A percentile compares a stretch with the other conserved stretches of the same genome.
These are phyloP conservation scores for Podiceps cristatus DNA, from an alignment of 2,113 vertebrate species.

Conservation along the genomic window DNA sequence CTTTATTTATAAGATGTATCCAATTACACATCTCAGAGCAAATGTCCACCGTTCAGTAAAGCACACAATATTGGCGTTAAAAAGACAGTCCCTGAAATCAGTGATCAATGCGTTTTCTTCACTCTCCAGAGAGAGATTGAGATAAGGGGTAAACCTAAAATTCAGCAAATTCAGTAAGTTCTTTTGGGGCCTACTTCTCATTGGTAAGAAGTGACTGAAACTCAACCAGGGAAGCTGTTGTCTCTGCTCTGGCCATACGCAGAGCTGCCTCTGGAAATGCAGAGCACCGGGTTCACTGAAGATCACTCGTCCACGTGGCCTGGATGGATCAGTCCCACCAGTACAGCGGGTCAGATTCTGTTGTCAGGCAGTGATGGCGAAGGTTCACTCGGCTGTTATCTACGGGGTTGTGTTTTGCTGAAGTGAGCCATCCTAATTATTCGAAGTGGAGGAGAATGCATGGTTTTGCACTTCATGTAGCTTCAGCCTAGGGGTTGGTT, in stretches of 20 bases:
- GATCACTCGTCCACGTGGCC: neutral
- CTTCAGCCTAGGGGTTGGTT: neutral
- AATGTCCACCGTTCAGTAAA: constrained; percentile 20
- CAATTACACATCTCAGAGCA: constrained; percentile 35
- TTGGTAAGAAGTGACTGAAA: neutral
- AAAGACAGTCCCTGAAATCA: constrained; percentile 4
- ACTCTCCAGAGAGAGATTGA: neutral
- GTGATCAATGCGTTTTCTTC: neutral
- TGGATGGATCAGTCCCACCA: neutral
- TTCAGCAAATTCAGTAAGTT: neutral
- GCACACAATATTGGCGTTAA: neutral
- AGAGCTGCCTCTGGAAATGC: neutral
- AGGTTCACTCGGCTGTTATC: neutral
- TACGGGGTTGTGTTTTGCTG: neutral
- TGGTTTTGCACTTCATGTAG: neutral
- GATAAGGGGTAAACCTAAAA: neutral
- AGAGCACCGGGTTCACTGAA: accelerated
- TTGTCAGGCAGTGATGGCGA: neutral
- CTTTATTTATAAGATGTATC: constrained; percentile 62
- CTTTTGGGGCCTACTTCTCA: neutral
- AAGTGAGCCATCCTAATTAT: neutral
- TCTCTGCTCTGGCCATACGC: neutral
- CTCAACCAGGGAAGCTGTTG: neutral
- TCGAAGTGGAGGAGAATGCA: neutral
- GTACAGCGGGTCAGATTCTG: neutral